A percentile compares a stretch with the other conserved stretches of the same genome.
Conservation (phyloP, 2,797 vertebrate species). For the Peromyscus eremicus region DNA sequence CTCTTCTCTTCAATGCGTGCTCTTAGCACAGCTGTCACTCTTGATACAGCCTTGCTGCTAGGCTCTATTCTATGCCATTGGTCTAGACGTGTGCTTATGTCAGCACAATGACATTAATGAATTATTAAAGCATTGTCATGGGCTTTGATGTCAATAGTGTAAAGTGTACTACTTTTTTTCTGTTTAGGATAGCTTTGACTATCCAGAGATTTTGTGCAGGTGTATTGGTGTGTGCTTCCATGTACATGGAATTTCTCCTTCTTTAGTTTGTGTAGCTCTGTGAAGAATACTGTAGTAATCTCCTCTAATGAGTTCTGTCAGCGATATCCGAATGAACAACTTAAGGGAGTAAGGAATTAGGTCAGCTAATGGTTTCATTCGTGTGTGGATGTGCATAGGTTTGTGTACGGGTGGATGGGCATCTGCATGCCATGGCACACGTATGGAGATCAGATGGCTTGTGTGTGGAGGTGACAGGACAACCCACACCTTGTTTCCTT, state of each 20-base stretch:
- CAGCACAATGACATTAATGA: not conserved
- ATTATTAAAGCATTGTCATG: not conserved
- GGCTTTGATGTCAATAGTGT: not conserved
- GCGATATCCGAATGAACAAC: not conserved
- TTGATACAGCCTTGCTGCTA: too few relatives aligned
- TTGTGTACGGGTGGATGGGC: not conserved
- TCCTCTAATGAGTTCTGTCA: not conserved
- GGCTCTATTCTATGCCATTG: not conserved
- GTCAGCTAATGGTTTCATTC: not conserved
- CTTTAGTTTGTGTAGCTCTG: not conserved
- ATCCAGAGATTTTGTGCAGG: not conserved
- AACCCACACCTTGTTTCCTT: not conserved
- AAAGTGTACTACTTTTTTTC: not conserved
- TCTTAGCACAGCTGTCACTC: not conserved
- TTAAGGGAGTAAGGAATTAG: not conserved
- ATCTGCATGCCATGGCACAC: not conserved
- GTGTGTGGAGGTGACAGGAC: not conserved
- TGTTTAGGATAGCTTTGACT: not conserved
- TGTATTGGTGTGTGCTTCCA: not conserved
- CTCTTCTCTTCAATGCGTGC: not conserved
- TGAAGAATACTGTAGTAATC: not conserved
- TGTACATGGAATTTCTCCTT: not conserved
- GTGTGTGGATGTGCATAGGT: not conserved
- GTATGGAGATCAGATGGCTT: not conserved
- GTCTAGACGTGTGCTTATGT: not conserved